Conservation (phyloP, 1,140 invertebrate species). For the Aricia agestis region DNA sequence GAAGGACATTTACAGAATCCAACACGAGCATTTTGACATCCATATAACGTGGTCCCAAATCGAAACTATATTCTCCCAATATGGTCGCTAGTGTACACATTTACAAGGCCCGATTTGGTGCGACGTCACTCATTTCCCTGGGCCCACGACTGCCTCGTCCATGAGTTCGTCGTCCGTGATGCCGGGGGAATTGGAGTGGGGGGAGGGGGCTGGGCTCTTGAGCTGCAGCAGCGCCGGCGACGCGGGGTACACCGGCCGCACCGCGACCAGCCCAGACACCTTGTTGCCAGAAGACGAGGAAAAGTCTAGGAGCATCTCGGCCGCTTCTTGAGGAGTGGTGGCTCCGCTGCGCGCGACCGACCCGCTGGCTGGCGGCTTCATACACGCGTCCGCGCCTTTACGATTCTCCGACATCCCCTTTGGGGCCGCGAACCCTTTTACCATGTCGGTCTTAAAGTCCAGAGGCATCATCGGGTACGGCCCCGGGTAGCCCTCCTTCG, state of each 20-base stretch:
- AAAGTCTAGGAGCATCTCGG: constrained; percentile 80
- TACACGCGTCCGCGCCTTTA: constrained; percentile 63
- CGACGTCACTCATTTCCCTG: constrained; percentile 69
- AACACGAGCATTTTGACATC: neutral
- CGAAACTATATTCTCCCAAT: neutral
- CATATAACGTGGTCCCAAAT: neutral
- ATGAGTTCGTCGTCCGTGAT: constrained; percentile 93
- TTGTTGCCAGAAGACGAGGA: constrained; percentile 77
- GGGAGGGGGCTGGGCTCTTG: constrained; percentile 85
- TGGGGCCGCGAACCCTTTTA: constrained; percentile 63
- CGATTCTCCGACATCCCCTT: constrained; percentile 64
- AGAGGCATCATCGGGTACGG: constrained; percentile 61
- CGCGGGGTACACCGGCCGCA: constrained; percentile 77
- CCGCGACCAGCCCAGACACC: constrained; percentile 71
- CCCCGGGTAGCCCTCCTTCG: constrained; percentile 51
- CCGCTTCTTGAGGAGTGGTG: constrained; percentile 77
- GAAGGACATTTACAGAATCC: neutral
- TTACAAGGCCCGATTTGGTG: neutral
- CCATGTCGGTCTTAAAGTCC: constrained; percentile 67
- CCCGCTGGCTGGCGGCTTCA: constrained; percentile 65
- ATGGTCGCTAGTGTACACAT: neutral
- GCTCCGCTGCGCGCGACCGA: constrained; percentile 57
- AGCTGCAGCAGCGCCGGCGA: constrained; percentile 86
- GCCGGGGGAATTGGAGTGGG: constrained; percentile 86
- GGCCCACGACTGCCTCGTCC: constrained; percentile 89